Evolutionary conservation across 2,888 invertebrate species (phyloP).

Genomic region (Macrostomum cliftonense): DNA sequence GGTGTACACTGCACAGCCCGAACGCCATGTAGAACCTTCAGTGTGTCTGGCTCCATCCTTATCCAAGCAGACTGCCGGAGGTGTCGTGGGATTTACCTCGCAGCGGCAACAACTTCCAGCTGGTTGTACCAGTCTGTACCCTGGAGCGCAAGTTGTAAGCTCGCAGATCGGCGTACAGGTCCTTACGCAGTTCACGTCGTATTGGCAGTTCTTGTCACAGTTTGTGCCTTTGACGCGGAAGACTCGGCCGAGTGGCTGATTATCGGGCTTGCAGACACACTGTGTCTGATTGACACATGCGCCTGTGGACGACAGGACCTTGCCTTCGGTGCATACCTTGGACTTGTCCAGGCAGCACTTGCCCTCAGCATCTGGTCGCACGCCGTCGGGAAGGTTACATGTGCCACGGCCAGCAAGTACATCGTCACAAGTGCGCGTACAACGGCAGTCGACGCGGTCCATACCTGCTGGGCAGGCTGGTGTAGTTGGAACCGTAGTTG

Average conservation of each 20-base stretch:
- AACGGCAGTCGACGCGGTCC: constrained; percentile 4
- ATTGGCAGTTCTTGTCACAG: constrained; percentile 9
- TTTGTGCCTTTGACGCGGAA: background rate
- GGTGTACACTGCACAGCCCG: too few relatives aligned
- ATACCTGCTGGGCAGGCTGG: constrained; percentile 4
- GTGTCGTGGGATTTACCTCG: background rate
- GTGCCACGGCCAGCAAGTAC: background rate
- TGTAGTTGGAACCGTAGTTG: background rate
- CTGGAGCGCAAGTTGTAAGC: constrained; percentile 4
- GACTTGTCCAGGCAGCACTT: too few relatives aligned
- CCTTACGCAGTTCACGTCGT: constrained; percentile 5
- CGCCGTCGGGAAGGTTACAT: background rate
- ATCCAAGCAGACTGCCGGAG: too few relatives aligned
- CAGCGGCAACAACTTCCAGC: background rate
- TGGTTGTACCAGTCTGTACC: background rate
- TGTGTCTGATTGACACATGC: too few relatives aligned
- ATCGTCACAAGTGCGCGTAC: constrained; percentile 7
- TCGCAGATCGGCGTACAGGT: constrained; percentile 4
- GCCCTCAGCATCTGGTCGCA: background rate
- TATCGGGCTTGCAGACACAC: background rate
- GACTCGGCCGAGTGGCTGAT: background rate
- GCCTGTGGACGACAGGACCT: too few relatives aligned
- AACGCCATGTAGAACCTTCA: too few relatives aligned
- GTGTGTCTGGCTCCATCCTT: too few relatives aligned
- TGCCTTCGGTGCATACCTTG: too few relatives aligned